Base-by-base conservation (phyloP, 2,113 vertebrate genomes). In the Thamnaconus septentrionalis region DNA sequence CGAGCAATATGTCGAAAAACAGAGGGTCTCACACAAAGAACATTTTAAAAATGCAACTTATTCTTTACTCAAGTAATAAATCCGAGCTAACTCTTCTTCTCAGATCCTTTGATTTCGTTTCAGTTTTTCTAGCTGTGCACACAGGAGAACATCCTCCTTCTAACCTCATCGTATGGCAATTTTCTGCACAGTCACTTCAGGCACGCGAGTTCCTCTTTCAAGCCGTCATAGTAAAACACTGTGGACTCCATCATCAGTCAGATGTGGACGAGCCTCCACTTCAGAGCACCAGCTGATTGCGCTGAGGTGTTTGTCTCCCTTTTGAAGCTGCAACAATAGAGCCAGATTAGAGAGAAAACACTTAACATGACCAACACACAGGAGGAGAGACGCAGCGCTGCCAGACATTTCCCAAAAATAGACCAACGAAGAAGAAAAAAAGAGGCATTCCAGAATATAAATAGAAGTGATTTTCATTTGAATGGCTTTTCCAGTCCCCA, bases 391-490 rank as follows among this genome's bases (percentile, higher is more conserved):
- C 18, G 59, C 56, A 11, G 59, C 1, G 57, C 53, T 3, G 67
- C 41, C 57, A 41, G 61, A 52, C 1, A 3, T 58, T 71, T 56
- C 45, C 64, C 71, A 61, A 53, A 78, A 81, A 87, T 64, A 81
- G 69, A 59, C 61, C 7, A 7, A 62, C 64, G 57, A 71, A 46
- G 53, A 67, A 66, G 59, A 56, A 12, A 43, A 31, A 69, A 47
- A 53, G 54, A 63, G 41, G 54, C 55, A 44, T 68, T 4, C 31
- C 10, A 10, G 54, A 47, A 64, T 78, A 62, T 62, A 79, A 78
- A 82, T 69, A 77, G 66, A 76, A 5, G 42, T 76, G 61, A 78
- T 78, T 76, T 73, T 73, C 54, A 69, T 57, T 43, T 10, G 51
- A 79, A 76, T 54, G 66, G 18, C 18, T 31, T 31, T 31, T 31